A percentile compares a stretch with the other conserved stretches of the same genome.
Conservation (phyloP, 2,888 invertebrate species). For the Hymenopus coronatus region DNA sequence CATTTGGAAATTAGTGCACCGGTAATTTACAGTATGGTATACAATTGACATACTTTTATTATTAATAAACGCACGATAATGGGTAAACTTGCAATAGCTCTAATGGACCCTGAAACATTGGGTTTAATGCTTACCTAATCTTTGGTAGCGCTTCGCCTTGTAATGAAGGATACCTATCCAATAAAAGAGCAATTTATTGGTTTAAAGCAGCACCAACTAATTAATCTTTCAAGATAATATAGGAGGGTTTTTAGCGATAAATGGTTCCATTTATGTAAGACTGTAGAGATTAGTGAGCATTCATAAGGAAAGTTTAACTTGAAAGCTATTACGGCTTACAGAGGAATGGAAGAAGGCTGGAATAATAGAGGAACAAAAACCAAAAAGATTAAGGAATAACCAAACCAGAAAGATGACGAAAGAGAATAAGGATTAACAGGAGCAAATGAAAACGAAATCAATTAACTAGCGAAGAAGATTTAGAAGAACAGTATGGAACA, state of each 20-base stretch:
- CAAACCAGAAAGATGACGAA: neutral
- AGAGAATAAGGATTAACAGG: neutral
- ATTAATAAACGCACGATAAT: neutral
- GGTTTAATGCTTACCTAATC: neutral
- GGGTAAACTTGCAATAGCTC: neutral
- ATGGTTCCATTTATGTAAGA: neutral
- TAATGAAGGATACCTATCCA: too few species aligned
- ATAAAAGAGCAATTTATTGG: too few species aligned
- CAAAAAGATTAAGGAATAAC: neutral
- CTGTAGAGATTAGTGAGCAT: neutral
- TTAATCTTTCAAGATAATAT: neutral
- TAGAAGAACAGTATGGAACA: neutral
- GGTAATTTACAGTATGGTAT: too few species aligned
- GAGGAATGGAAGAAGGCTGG: too few species aligned
- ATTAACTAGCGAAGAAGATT: neutral
- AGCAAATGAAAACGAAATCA: neutral
- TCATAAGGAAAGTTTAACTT: neutral
- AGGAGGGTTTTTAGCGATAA: neutral
- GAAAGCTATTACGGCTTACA: neutral
- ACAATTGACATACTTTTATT: too few species aligned
- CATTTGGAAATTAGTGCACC: too few species aligned
- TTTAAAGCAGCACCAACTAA: neutral
- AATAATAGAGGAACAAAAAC: neutral
- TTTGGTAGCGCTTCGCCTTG: too few species aligned
- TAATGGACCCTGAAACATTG: neutral